Conservation (phyloP, 2,113 vertebrate genomes). For the Pipa parva region DNA sequence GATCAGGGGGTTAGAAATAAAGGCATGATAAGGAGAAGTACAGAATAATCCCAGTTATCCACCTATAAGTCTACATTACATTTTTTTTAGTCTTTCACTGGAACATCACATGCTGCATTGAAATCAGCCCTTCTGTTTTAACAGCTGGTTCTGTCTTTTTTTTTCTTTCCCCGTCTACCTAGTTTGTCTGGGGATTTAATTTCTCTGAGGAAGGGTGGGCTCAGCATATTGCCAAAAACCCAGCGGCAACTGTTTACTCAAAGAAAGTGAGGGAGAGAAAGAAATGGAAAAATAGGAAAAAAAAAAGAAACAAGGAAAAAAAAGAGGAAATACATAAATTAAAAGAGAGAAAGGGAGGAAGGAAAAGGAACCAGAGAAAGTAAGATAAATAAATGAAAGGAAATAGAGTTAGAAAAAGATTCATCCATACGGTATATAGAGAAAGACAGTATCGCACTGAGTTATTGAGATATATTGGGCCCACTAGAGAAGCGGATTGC, state of each 20-base stretch:
- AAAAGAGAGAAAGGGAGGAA: too few species aligned
- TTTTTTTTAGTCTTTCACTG: not conserved
- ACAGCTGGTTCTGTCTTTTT: slow-evolving; percentile 77
- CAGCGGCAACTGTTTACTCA: slow-evolving; percentile 63
- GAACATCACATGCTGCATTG: slow-evolving; percentile 33
- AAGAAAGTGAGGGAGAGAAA: slow-evolving; percentile 24
- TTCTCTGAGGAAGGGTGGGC: slow-evolving; percentile 65
- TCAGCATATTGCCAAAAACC: slow-evolving; percentile 50
- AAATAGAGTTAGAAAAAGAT: too few species aligned
- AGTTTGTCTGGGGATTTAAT: slow-evolving; percentile 67
- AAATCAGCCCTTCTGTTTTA: slow-evolving; percentile 71
- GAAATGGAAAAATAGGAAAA: slow-evolving; percentile 6
- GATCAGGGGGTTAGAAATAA: slow-evolving; percentile 21
- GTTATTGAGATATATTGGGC: too few species aligned
- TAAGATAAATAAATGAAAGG: too few species aligned
- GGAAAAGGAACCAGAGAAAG: too few species aligned
- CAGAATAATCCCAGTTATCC: slow-evolving; percentile 14
- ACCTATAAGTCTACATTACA: not conserved
- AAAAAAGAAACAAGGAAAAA: slow-evolving; percentile 36
- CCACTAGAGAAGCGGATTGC: too few species aligned
- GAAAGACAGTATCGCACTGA: too few species aligned
- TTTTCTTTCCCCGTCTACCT: slow-evolving; percentile 64
- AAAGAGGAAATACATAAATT: not conserved
- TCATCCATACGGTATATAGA: too few species aligned
- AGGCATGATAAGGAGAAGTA: slow-evolving; percentile 41